Evolutionary conservation across 2,113 vertebrate genomes (phyloP).

Genomic region (Labeo rohita): DNA sequence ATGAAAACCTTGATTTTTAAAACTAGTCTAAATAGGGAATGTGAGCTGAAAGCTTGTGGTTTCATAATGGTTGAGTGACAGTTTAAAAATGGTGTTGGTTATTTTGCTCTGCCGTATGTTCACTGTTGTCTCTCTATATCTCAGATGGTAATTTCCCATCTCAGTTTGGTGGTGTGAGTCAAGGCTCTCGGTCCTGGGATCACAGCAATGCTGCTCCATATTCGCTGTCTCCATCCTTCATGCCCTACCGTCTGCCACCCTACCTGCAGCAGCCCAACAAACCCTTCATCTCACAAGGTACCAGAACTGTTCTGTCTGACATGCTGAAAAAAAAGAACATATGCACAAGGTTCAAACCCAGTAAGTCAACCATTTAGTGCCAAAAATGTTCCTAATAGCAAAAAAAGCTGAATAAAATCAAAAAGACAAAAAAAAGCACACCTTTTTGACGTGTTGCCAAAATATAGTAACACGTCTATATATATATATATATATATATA

Average conservation of each 20-base stretch:
- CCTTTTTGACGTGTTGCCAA: no score
- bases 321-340: background rate
- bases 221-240: conserved; percentile 86
- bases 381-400: no score
- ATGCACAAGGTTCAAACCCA: no score
- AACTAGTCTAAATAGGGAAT: background rate
- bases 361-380: no score
- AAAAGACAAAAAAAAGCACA: no score
- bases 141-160: conserved; percentile 89
- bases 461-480: no score
- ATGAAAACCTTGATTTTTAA: background rate
- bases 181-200: conserved; percentile 87
- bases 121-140: background rate
- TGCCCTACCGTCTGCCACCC: conserved; percentile 91
- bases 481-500: no score
- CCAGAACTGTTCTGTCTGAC: background rate
- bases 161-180: conserved; percentile 85
- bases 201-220: conserved; percentile 84
- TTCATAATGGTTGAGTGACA: background rate
- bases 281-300: conserved; percentile 90
- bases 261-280: conserved; percentile 93
- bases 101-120: background rate
- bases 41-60: background rate
- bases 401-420: no score
- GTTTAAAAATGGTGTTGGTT: background rate